Evolutionary conservation across 2,888 invertebrate genomes (phyloP).

Genomic region (Ischnura elegans): DNA sequence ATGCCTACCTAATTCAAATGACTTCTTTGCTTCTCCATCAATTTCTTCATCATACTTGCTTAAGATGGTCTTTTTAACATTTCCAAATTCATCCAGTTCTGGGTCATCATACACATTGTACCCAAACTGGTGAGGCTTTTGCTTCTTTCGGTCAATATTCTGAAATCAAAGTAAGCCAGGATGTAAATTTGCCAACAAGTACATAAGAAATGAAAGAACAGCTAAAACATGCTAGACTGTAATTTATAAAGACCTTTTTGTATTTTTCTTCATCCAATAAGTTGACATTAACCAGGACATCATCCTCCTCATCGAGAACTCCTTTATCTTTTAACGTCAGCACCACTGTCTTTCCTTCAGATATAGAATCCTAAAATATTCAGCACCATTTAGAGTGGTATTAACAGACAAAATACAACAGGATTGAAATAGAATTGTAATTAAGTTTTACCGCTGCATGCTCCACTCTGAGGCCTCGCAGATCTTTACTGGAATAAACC

Average conservation of each 20-base stretch:
- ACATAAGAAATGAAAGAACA: conserved; percentile 44
- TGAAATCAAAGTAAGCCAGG: conserved; percentile 75
- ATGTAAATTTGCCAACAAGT: not conserved
- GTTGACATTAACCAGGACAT: conserved; percentile 95
- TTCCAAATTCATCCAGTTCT: conserved; percentile 80
- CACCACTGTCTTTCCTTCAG: conserved; percentile 91
- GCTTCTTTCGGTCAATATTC: conserved; percentile 91
- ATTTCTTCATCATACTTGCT: conserved; percentile 98
- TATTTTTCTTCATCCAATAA: conserved; percentile 91
- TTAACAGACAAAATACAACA: not conserved
- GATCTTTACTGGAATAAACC: conserved; percentile 85
- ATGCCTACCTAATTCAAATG: conserved; percentile 89
- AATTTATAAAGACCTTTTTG: conserved; percentile 81
- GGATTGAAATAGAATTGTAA: too few species aligned
- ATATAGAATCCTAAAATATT: conserved; percentile 79
- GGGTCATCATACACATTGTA: conserved; percentile 94
- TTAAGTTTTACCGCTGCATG: conserved; percentile 84
- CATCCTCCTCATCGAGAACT: conserved; percentile 92
- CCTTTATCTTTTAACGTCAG: conserved; percentile 96
- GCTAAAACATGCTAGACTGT: not conserved
- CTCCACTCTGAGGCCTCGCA: conserved; percentile 91
- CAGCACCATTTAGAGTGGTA: not conserved
- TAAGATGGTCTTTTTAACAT: conserved; percentile 83
- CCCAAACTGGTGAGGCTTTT: conserved; percentile 85
- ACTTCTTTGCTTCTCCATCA: conserved; percentile 83